phyloP scores from a whole-genome alignment of 2,888 invertebrate genomes.

The Pollenia amentaria region DNA sequence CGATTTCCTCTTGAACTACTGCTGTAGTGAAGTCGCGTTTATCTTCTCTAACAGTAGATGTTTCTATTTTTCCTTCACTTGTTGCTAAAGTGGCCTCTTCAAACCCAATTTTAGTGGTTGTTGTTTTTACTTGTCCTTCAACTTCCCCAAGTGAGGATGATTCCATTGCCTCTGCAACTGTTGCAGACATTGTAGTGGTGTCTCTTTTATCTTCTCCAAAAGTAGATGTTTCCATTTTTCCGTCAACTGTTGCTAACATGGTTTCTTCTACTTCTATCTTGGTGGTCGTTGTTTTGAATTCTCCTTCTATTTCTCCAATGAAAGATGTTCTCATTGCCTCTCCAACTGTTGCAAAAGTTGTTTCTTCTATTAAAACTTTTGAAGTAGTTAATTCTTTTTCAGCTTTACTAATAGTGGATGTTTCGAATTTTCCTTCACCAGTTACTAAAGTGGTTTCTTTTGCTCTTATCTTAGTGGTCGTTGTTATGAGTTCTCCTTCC shows the following conservation, averaged over 20 bases:
- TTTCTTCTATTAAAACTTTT: constrained; percentile 21
- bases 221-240: constrained; percentile 28
- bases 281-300: neutral
- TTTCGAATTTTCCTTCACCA: too few species aligned
- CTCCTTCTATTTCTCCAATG: neutral
- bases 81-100: neutral
- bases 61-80: neutral
- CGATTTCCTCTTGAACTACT: neutral
- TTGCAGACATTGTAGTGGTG: too few species aligned
- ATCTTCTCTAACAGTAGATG: neutral
- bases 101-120: neutral
- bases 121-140: neutral
- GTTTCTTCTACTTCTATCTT: neutral
- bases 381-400: constrained; percentile 12
- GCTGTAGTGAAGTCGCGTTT: neutral
- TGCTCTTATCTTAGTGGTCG: too few species aligned
- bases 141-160: neutral
- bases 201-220: neutral
- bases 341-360: neutral
- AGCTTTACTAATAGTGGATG: too few species aligned
- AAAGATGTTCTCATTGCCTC: neutral
- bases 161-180: neutral
- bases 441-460: too few species aligned
- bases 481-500: too few species aligned
- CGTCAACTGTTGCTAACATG: neutral